Conservation (phyloP, 1,140 invertebrate genomes). For the Aphis gossypii region DNA sequence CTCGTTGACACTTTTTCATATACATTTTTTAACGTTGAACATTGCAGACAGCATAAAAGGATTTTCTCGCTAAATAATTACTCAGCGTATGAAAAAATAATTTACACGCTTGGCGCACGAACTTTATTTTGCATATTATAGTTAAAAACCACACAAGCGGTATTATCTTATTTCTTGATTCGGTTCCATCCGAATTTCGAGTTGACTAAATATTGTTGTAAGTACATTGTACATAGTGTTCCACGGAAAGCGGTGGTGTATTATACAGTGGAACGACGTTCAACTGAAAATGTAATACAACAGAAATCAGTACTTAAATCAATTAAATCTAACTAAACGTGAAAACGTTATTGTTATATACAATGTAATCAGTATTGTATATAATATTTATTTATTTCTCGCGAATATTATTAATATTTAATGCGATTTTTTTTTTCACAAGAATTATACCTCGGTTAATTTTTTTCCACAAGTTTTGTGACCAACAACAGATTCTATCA, state of each 20-base stretch:
- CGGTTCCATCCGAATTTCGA: neutral
- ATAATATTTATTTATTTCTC: neutral
- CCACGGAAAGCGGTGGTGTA: neutral
- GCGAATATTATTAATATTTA: slow-evolving; percentile 12
- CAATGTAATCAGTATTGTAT: neutral
- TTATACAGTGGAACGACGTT: neutral
- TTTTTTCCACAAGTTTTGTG: neutral
- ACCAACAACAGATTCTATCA: neutral
- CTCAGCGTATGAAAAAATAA: neutral
- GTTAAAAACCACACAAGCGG: neutral
- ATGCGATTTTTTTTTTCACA: neutral
- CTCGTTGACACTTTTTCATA: neutral
- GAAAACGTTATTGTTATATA: neutral
- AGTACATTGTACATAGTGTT: neutral
- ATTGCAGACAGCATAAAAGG: neutral
- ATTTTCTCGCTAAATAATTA: neutral
- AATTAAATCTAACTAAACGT: neutral
- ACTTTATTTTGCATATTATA: neutral
- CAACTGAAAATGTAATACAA: neutral
- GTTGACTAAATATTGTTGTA: neutral
- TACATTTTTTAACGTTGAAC: neutral
- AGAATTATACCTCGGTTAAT: neutral
- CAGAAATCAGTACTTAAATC: neutral
- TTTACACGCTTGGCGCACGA: neutral
- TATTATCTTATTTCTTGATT: neutral